Base-by-base conservation (phyloP, 1,140 invertebrate species). In the Caenorhabditis tropicalis region DNA sequence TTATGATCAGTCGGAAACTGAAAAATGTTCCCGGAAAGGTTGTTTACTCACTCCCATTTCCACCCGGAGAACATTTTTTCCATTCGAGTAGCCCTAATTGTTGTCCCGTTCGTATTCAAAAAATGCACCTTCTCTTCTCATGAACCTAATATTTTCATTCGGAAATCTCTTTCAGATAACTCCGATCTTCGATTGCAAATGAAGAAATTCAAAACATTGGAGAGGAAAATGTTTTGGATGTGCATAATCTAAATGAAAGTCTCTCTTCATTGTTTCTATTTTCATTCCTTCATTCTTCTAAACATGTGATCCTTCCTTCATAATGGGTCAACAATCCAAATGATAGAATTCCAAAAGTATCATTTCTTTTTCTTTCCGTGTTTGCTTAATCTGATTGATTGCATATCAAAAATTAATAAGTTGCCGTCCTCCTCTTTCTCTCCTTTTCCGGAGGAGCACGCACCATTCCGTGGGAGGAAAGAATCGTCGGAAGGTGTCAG, bases 401-500 rank as follows among this genome's bases (percentile, higher is more conserved):
- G 65, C 58, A 33, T 74, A 74, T 74, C 36, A 39, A 74, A 39
- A 39, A 74, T 74, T 74, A 74, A 74, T 74, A 74, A 74, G 36
- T 56, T 56, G 3, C n/a, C 15, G 16, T 36, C 29, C 36, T 39
- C 12, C 12, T 16, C 33, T 4, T 51, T 21, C 19, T 29, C 21
- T 27, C 53, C n/a, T 58, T 27, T 15, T 58, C 12, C 39, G 12
- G 5, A 6, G 5, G 12, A 43, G 12, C 39, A 43, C 39, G 39
- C 53, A 27, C 53, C 10, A 27, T 24, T 56, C 65, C 65, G 65
- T 74, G 65, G 65, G 65, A 74, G 65, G 36, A 74, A 24, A 21
- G 27, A 31, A 39, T 33, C n/a, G 33, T 19, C 12, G 46, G 21
- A 74, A 74, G n/a, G 65, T 74, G 65, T 74, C 65, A 74, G 36